Conservation (phyloP, 2,113 vertebrate species). For the Pseudorectes ferrugineus region DNA sequence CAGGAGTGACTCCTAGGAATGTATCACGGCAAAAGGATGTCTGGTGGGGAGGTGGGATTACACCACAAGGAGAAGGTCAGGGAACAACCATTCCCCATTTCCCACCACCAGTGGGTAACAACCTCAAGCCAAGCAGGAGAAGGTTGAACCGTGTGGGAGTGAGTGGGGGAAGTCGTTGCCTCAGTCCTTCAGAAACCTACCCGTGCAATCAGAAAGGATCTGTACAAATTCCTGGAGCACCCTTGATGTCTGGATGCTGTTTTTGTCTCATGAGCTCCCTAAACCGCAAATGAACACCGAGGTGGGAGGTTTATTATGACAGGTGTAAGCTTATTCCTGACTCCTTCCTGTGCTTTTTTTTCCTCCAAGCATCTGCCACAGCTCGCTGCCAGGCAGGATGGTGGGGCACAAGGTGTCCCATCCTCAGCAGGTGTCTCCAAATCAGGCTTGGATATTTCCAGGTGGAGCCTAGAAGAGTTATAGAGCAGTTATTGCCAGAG, state of each 20-base stretch:
- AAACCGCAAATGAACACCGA: background rate
- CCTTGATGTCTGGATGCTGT: background rate
- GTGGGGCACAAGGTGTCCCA: background rate
- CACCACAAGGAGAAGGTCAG: background rate
- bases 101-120: too few relatives aligned
- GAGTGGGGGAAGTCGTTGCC: background rate
- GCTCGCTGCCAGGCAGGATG: fast-evolving
- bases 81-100: background rate
- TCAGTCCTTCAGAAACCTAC: background rate
- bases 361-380: background rate
- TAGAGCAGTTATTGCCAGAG: background rate
- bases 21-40: background rate
- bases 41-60: background rate
- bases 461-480: background rate
- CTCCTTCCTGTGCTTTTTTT: background rate
- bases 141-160: fast-evolving
- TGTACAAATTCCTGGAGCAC: fast-evolving
- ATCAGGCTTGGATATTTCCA: background rate
- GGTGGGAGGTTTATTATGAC: background rate
- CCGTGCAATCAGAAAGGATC: background rate
- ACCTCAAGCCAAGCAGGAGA: background rate
- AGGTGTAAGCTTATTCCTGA: background rate
- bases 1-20: background rate
- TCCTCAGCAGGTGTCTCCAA: background rate
- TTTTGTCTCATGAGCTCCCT: background rate